Base-by-base conservation (phyloP, 2,888 invertebrate genomes). In the Mesorhabditis spiculigera region DNA sequence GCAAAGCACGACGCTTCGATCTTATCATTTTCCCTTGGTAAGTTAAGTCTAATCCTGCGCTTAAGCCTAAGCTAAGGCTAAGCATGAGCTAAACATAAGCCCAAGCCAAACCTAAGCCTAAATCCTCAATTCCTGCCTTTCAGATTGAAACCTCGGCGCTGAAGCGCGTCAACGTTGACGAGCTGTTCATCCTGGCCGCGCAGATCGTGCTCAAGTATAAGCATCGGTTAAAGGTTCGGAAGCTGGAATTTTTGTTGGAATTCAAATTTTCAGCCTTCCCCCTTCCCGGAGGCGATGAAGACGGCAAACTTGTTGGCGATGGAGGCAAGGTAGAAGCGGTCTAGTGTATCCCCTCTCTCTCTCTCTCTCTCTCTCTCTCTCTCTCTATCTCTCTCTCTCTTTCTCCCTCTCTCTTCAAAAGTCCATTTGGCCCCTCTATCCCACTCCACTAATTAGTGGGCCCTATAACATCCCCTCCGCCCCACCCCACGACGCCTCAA, bases 101-200 rank as follows among this genome's bases (percentile, higher is more conserved):
- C 28, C 3, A 28, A 28, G 28, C 28, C 3, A 28, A 28, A 3
- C 28, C 28, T 28, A 28, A 1, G 28, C 28, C 28, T 3, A 28
- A 28, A 28, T 28, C 28, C 28, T 28, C 28, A 28, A 28, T 28
- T 28, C 28, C 28, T 28, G 28, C 3, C 28, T 28, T 28, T 62
- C 65, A 82, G 81, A 91, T 97, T 68, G 96, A 97, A 89, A 93
- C 94, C 0, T 96, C 95, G 5, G 92, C 96, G 16, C 94, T 95
- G 86, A 93, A 94, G 85, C 95, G 94, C 84, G 94, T 97, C 76
- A 97, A 97, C 86, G 93, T 95, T 61, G 95, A 97, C 86, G 90
- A 93, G 83, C 93, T 95, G 43, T 88, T 95, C 63, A 90, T 94
- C 84, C 89, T 93, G 68, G 88, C 96, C 71, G 95, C 94, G 5